A percentile compares a stretch with the other conserved stretches of the same genome.
Evolutionary conservation across 2,113 vertebrate genomes (phyloP).

Genomic region (Elgaria multicarinata): DNA sequence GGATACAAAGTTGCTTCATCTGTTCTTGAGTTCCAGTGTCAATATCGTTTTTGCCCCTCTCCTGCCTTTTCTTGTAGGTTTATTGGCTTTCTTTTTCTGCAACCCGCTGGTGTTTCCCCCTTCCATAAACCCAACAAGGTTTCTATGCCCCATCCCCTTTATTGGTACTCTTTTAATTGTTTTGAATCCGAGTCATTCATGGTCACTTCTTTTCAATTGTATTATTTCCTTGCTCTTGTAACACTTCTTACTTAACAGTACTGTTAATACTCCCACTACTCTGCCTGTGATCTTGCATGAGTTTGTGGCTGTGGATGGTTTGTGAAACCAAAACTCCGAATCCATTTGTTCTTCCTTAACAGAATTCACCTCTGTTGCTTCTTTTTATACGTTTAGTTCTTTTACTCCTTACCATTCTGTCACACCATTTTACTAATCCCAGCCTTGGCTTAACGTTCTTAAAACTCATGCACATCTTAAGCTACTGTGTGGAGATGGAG

Average conservation of each 20-base stretch:
- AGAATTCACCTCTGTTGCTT: neutral
- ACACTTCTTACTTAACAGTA: neutral
- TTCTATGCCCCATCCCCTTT: neutral
- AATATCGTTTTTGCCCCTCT: neutral
- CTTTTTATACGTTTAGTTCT: neutral
- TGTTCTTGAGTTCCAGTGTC: neutral
- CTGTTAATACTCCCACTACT: neutral
- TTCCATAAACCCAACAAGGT: neutral
- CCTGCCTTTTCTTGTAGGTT: neutral
- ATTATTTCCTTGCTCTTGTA: neutral
- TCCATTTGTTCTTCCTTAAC: neutral
- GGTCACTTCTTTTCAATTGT: neutral
- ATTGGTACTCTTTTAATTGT: neutral
- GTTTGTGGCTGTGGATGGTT: neutral
- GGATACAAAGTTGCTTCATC: neutral
- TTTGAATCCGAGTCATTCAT: neutral
- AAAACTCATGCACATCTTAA: neutral
- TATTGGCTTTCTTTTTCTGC: neutral
- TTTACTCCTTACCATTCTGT: neutral
- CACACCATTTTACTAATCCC: neutral
- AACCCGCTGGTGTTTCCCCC: neutral
- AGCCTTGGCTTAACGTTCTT: neutral
- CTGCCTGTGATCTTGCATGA: neutral
- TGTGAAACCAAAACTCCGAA: neutral
- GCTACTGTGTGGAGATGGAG: neutral